Conservation (phyloP, 2,888 invertebrate genomes). For the Drosophila cyrtoloma region DNA sequence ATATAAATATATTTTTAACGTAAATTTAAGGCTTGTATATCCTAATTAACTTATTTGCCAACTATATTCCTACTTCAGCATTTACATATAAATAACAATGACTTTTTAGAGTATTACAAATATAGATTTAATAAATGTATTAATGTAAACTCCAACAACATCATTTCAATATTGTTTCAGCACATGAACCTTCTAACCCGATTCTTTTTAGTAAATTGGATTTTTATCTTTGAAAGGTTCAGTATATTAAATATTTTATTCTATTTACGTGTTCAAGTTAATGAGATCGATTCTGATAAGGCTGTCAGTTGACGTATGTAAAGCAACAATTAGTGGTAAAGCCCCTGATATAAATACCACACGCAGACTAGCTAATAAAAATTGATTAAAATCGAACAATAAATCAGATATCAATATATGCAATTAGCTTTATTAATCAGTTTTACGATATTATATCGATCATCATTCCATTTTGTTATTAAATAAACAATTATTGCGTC, state of each 20-base stretch:
- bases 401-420: constrained; percentile 9
- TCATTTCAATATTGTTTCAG: constrained; percentile 10
- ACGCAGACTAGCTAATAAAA: constrained; percentile 8
- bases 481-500: neutral
- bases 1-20: neutral
- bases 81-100: neutral
- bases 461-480: neutral
- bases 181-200: neutral
- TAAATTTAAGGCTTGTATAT: neutral
- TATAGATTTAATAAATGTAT: neutral
- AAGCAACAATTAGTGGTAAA: constrained; percentile 4
- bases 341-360: neutral
- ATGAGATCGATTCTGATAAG: constrained; percentile 18
- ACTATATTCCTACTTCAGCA: neutral
- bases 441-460: neutral
- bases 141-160: neutral
- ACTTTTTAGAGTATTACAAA: neutral
- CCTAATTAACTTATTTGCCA: neutral
- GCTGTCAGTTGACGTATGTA: neutral
- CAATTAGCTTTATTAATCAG: constrained; percentile 26
- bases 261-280: constrained; percentile 19
- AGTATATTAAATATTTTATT: constrained; percentile 41
- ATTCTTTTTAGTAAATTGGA: constrained; percentile 31
- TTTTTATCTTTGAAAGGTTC: constrained; percentile 24
- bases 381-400: constrained; percentile 17